phyloP scores from a whole-genome alignment of 2,797 vertebrate species.

The Spinus olivaceus region DNA sequence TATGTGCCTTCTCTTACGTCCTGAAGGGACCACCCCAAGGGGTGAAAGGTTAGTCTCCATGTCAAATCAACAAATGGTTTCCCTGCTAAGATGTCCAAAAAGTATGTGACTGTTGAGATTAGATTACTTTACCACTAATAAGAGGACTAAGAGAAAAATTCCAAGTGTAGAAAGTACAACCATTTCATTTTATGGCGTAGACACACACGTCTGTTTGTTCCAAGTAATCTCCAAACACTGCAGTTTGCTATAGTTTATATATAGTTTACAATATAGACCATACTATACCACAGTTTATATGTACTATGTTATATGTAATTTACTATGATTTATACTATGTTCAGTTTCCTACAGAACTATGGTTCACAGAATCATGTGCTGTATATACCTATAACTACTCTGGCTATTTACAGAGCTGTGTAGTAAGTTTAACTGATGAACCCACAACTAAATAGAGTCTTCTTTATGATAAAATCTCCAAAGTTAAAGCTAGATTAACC shows the following conservation, averaged over 20 bases:
- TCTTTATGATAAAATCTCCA: background rate
- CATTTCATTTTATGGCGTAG: background rate
- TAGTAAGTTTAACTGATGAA: background rate
- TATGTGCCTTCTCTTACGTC: background rate
- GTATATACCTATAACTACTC: background rate
- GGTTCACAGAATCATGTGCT: background rate
- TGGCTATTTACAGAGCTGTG: background rate
- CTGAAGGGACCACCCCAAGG: conserved; percentile 28
- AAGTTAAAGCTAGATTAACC: background rate
- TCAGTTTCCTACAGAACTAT: background rate
- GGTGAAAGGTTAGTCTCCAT: conserved; percentile 59
- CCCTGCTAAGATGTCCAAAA: conserved; percentile 11
- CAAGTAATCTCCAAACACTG: background rate
- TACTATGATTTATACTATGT: background rate
- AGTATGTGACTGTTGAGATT: conserved; percentile 43
- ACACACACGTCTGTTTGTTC: background rate
- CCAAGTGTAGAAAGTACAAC: background rate
- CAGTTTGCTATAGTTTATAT: background rate
- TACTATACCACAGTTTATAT: background rate
- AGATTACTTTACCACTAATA: conserved; percentile 21
- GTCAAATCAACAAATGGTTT: conserved; percentile 28
- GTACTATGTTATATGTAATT: background rate
- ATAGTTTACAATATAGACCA: background rate
- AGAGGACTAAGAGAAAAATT: background rate
- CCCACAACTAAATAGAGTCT: background rate